Evolutionary conservation across 1,140 invertebrate genomes (phyloP).

Genomic region (Zaprionus kolodkinae): DNA sequence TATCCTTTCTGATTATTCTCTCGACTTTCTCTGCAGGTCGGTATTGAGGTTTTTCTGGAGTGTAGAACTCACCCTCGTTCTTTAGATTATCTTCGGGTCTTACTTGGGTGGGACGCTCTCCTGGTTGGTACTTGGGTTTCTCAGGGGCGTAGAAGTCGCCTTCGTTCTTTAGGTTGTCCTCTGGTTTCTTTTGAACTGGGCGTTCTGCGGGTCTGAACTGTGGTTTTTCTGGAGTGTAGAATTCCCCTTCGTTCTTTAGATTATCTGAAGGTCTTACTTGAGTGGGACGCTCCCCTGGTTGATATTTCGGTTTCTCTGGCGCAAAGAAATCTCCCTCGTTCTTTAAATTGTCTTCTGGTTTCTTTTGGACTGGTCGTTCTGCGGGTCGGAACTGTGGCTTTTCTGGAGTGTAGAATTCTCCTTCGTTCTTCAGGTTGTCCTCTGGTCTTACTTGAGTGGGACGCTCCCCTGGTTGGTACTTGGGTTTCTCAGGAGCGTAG

Average conservation of each 20-base stretch:
- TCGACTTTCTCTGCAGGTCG: slow-evolving; percentile 83
- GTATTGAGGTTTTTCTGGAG: slow-evolving; percentile 16
- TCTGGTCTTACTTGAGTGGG: slow-evolving; percentile 67
- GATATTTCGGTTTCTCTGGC: slow-evolving; percentile 83
- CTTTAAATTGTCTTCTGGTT: slow-evolving; percentile 85
- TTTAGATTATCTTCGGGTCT: slow-evolving; percentile 85
- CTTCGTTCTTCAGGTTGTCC: slow-evolving; percentile 80
- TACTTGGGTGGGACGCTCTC: slow-evolving; percentile 83
- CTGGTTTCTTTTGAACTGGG: slow-evolving; percentile 81
- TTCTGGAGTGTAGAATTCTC: slow-evolving; percentile 86
- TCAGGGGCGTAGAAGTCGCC: slow-evolving; percentile 87
- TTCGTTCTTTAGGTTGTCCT: slow-evolving; percentile 86
- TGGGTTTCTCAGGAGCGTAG: slow-evolving; percentile 75
- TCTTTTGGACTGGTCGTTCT: slow-evolving; percentile 83
- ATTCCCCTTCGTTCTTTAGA: slow-evolving; percentile 62
- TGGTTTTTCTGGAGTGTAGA: slow-evolving; percentile 82
- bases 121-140: slow-evolving; percentile 80
- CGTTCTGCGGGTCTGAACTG: slow-evolving; percentile 84
- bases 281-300: slow-evolving; percentile 81
- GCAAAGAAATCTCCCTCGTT: slow-evolving; percentile 67
- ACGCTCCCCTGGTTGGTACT: slow-evolving; percentile 84
- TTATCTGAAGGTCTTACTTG: slow-evolving; percentile 85
- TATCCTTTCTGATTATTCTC: slow-evolving; percentile 86
- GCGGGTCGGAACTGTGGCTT: slow-evolving; percentile 81
- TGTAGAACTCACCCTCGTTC: slow-evolving; percentile 86